These are phyloP conservation scores for Rutilus rutilus DNA, from an alignment of 2,113 vertebrate genomes.

Conservation along the genomic window DNA sequence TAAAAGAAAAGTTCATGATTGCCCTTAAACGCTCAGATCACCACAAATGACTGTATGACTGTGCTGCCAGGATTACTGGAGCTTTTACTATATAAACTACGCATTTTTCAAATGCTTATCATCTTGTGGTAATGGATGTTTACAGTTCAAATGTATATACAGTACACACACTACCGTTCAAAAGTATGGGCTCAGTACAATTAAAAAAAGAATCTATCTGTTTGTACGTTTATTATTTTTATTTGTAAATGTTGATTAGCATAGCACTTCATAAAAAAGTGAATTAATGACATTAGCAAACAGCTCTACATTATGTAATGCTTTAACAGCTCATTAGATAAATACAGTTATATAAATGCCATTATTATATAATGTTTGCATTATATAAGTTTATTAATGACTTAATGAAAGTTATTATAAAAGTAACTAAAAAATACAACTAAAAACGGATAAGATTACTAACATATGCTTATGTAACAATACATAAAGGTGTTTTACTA, in stretches of 20 bases:
- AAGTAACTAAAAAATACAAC: background rate
- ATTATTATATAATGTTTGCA: slow-evolving; percentile 17
- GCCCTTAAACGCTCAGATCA: slow-evolving; percentile 11
- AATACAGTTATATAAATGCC: background rate
- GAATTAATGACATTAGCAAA: background rate
- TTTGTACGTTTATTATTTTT: background rate
- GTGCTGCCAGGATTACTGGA: background rate
- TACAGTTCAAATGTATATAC: background rate
- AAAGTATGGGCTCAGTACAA: too few relatives aligned
- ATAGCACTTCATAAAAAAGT: background rate
- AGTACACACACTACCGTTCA: too few relatives aligned
- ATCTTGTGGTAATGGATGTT: background rate
- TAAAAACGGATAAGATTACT: background rate
- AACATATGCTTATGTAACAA: background rate
- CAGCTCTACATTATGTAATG: background rate
- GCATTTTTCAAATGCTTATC: background rate
- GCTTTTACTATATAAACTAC: background rate
- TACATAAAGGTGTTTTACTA: background rate
- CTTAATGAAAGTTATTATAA: background rate
- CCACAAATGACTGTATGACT: slow-evolving; percentile 27
- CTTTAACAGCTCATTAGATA: background rate
- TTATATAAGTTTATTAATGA: slow-evolving; percentile 12
- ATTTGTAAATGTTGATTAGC: background rate
- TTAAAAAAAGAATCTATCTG: background rate
- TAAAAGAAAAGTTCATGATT: slow-evolving; percentile 22